Evolutionary conservation across 2,888 invertebrate genomes (phyloP), one percentile per base, ranked within the genome.

Genomic region (Himalopsyche anomala): DNA sequence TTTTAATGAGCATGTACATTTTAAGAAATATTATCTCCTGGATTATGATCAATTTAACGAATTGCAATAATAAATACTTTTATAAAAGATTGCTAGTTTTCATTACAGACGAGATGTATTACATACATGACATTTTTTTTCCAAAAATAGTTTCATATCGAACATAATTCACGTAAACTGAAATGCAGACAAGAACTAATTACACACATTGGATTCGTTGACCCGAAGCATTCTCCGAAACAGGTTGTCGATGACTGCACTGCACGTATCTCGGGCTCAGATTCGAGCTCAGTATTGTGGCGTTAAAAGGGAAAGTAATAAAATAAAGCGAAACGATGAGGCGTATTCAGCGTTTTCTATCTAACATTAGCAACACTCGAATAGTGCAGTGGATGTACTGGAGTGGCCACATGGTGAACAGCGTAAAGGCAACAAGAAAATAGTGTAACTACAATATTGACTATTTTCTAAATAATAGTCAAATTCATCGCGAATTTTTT

Each of bases 231-330:
- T 19, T 69, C 12, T 69, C 36, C 69, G 12, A 69, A 69, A 74
- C 74, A 36, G 74, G 74, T 74, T 74, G 74, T 38, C 12, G 36
- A 28, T 74, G 36, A 74, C 74, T 74, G 36, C 74, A 36, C 15
- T 15, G 74, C 15, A 74, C 9, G 74, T 28, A 74, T 38, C 19
- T 74, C 38, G 19, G 12, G 38, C 74, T 74, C 38, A 12, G 74
- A 74, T 15, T 38, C 36, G 74, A 74, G 38, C 38, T 36, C 74
- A 74, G 74, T 74, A 74, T 74, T 11, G 74, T 36, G 12, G 74
- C 74, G 74, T 36, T 74, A 55, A 82, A 82, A 82, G 82, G 55
- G 82, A 82, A 82, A 82, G 82, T 82, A 36, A 82, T 82, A 55
- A 74, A 74, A 74, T 74, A 74, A 55, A 82, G 82, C 82, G 55